These are phyloP conservation scores for Bugulina stolonifera DNA, from an alignment of 2,888 invertebrate species.

Conservation along the genomic window DNA sequence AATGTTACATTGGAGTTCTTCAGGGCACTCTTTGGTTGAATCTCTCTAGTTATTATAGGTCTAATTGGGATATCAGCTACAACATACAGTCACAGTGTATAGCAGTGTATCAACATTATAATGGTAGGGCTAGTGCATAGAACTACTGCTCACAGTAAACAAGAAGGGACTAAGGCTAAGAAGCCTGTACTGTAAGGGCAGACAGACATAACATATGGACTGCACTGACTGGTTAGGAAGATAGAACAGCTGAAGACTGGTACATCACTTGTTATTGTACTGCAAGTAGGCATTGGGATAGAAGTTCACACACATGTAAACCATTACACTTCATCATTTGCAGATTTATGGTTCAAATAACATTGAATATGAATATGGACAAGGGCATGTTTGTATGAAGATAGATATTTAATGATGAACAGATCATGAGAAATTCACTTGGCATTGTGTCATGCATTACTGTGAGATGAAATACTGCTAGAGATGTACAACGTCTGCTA, in stretches of 20 bases:
- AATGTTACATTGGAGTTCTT: constrained; percentile 79
- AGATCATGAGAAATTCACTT: background rate
- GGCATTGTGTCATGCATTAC: background rate
- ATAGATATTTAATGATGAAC: background rate
- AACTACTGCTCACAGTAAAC: too few species aligned
- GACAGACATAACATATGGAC: too few species aligned
- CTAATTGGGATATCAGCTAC: constrained; percentile 70
- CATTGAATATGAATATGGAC: background rate
- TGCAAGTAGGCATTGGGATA: too few species aligned
- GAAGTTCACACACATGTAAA: background rate
- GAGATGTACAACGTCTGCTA: background rate
- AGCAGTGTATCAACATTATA: too few species aligned
- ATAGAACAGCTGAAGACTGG: too few species aligned
- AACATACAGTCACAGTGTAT: too few species aligned
- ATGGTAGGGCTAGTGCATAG: too few species aligned
- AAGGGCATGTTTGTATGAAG: background rate
- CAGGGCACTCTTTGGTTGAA: constrained; percentile 73
- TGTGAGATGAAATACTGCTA: background rate
- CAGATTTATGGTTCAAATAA: background rate
- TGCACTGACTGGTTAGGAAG: too few species aligned
- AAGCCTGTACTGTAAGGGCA: too few species aligned
- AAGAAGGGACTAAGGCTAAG: too few species aligned
- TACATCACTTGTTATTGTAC: too few species aligned
- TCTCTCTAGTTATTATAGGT: constrained; percentile 76
- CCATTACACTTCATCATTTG: background rate